Evolutionary conservation across 2,888 invertebrate species (phyloP).

Genomic region (Ernsta delagoae): DNA sequence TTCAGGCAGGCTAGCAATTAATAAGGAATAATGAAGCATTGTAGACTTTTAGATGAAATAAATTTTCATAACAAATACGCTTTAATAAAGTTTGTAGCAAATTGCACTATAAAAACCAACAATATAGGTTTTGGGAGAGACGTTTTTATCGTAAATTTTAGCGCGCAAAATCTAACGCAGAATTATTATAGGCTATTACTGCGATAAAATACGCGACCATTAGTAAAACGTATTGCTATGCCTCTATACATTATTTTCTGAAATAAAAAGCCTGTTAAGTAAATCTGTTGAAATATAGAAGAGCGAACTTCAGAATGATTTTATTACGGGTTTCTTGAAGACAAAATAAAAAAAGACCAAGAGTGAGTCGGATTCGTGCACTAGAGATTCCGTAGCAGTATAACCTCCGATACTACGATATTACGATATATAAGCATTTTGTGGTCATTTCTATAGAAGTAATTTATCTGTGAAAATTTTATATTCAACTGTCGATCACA

Average conservation of each 20-base stretch:
- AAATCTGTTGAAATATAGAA: conserved; percentile 26
- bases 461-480: no score
- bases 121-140: background rate
- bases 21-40: no score
- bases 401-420: no score
- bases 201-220: conserved; percentile 29
- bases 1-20: no score
- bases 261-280: conserved; percentile 18
- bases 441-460: no score
- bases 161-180: conserved; percentile 20
- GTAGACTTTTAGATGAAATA: background rate
- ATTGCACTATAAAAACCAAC: background rate
- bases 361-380: no score
- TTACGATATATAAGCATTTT: no score
- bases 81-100: background rate
- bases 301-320: background rate
- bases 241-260: conserved; percentile 24
- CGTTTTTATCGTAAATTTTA: conserved; percentile 10
- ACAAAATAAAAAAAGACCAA: no score
- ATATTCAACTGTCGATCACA: no score
- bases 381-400: no score
- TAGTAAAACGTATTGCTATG: conserved; percentile 26
- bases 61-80: background rate
- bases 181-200: conserved; percentile 28
- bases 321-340: no score